Evolutionary conservation across 2,113 vertebrate species (phyloP), one percentile per base, ranked within the genome.

Genomic region (Scopus umbretta): DNA sequence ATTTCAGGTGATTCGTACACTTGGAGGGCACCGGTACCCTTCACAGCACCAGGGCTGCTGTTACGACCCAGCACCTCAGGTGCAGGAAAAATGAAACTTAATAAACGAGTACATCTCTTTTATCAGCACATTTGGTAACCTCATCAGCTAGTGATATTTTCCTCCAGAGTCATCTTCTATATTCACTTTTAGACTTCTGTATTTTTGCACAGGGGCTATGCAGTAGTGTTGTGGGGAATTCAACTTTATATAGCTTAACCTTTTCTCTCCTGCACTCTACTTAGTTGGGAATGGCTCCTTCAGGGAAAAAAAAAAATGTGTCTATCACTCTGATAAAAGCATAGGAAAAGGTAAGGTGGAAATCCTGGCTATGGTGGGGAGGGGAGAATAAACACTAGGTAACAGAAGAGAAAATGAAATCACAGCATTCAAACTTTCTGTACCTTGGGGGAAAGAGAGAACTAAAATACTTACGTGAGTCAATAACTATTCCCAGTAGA

Each of bases 401-500:
- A 82, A 90, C 88, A 96, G 70, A 75, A 94, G 66, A 96, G 90
- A 96, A 87, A 98, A 97, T 97, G 87, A 97, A 97, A 96, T 96
- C 93, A 97, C 43, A 91, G 73, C 86, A 82, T 94, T 96, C 86
- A 95, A 95, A 94, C 81, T 95, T 97, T 95, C 90, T 95, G 68
- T 50, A 95, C 68, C 75, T 94, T 65, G 32, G 80, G 62, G 92
- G 61, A 91, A 89, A 82, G 78, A 93, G 27, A 87, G 70, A 97
- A 94, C 86, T 96, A 90, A 97, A 97, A 96, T 97, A 95, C 82
- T 94, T 97, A 70, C 26, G 20, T 58, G 70, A 97, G 74, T 97
- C 97, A 97, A 97, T 97, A 98, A 96, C 91, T 93, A 92, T 96
- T 98, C 97, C 96, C 95, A 61, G 71, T 90, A 79, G 96, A 97